Conservation (phyloP, 2,888 invertebrate species). For the Oscheius sp. region DNA sequence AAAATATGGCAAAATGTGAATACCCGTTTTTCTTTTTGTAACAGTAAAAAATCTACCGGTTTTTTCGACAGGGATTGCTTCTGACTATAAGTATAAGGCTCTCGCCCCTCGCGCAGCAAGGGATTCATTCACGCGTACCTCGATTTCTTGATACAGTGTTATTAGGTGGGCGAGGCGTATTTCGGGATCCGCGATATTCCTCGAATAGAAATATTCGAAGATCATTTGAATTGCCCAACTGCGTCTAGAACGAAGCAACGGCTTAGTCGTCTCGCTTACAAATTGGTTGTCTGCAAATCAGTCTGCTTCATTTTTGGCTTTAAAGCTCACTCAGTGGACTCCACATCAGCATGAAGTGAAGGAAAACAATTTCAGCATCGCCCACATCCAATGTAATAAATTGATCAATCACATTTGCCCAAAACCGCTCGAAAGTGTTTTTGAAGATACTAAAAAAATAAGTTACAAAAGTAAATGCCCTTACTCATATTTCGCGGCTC, state of each 20-base stretch:
- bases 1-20: too few relatives aligned
- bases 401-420: conserved; percentile 61
- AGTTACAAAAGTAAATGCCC: conserved; percentile 13
- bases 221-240: conserved; percentile 61
- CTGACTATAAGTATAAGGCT: neutral
- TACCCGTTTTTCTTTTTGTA: too few relatives aligned
- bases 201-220: conserved; percentile 50
- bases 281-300: conserved; percentile 56
- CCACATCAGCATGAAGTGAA: conserved; percentile 65
- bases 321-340: conserved; percentile 44
- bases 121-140: conserved; percentile 42
- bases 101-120: neutral
- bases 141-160: conserved; percentile 61
- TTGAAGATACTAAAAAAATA: conserved; percentile 59
- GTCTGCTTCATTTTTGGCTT: neutral
- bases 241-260: conserved; percentile 46
- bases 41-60: too few relatives aligned
- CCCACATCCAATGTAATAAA: conserved; percentile 58
- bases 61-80: neutral
- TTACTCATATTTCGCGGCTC: conserved; percentile 51
- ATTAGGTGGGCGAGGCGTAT: conserved; percentile 62
- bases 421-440: conserved; percentile 60
- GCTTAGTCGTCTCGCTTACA: conserved; percentile 46
- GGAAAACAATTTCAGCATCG: conserved; percentile 65
- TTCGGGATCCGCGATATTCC: conserved; percentile 45